A percentile compares a stretch with the other conserved stretches of the same genome.
Conservation (phyloP, 2,797 vertebrate species). For the Gallinago nigripennis region DNA sequence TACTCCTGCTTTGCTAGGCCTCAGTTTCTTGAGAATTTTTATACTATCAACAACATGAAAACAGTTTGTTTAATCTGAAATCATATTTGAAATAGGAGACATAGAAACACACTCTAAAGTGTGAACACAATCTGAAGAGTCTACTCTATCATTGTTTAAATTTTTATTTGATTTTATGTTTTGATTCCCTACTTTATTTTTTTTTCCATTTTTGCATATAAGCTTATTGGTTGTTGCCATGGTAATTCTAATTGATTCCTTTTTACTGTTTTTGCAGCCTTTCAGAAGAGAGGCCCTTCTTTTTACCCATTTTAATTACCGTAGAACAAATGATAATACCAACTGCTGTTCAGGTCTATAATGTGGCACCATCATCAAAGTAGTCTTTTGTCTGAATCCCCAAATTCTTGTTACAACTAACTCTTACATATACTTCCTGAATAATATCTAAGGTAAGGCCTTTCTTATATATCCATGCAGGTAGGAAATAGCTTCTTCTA, state of each 20-base stretch:
- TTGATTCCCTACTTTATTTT: constrained; percentile 62
- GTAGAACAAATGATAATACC: not conserved
- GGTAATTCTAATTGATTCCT: constrained; percentile 74
- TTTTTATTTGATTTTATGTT: constrained; percentile 52
- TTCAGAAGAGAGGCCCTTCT: constrained; percentile 66
- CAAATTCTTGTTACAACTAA: not conserved
- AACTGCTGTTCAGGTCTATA: not conserved
- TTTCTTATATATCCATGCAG: not conserved
- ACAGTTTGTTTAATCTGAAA: not conserved
- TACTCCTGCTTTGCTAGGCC: not conserved
- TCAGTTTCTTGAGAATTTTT: constrained; percentile 26
- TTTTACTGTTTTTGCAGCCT: constrained; percentile 69
- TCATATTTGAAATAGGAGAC: not conserved
- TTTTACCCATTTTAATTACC: not conserved
- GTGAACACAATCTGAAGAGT: not conserved
- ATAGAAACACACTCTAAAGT: not conserved
- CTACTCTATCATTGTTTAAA: constrained; percentile 3
- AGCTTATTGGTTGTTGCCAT: constrained; percentile 76
- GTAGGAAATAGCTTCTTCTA: not conserved
- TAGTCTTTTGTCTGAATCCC: not conserved
- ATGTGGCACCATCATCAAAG: not conserved
- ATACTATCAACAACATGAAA: not conserved
- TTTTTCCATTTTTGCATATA: constrained; percentile 48
- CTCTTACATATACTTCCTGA: not conserved
- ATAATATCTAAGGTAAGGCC: not conserved